Evolutionary conservation across 1,140 invertebrate genomes (phyloP), one percentile per base, ranked within the genome.

Genomic region (Conopomorpha cramerella): DNA sequence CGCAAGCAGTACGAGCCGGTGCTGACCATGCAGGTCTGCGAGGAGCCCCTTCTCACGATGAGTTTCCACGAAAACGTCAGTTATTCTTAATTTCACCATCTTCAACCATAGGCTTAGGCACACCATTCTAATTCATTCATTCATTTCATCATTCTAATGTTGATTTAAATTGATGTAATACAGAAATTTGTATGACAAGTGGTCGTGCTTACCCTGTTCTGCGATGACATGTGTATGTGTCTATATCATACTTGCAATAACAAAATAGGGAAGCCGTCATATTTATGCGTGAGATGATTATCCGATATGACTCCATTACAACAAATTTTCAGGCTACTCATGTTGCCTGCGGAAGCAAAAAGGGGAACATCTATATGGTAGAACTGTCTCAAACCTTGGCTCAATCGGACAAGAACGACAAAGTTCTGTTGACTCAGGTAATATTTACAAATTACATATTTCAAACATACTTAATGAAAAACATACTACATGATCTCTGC

Each of bases 1-100:
- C 89, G 93, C 48, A 89, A 94, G 52, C 92, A 95, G 55, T 87
- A 90, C 66, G 84, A 86, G 46, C 91, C 94, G 1, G 84, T 87
- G 27, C 78, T 95, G n/a, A 90, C 85, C 42, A 82, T 92, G 18
- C 93, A 93, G 76, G 87, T 94, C 36, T 82, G 81, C 41, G 77
- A 82, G 23, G 82, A 84, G 39, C 73, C 81, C 7, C 66, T 89
- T 16, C 77, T 76, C 15, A 43, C 55, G 4, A 38, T 68, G 8
- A 34, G 42, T 13, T 43, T 60, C 23, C 74, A 78, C 39, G 68
- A 72, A 4, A 42, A 38, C 37, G 65, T 67, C 15, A 28, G 39
- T 36, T 12, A 8, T 19, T 30, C n/a, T n/a, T 6, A 16, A 27
- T 19, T 8, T 18, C 3, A 3, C n/a, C 17, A 0, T 38, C 1